Evolutionary conservation across 2,888 invertebrate species (phyloP), one percentile per base, ranked within the genome.

Genomic region (Himalopsyche anomala): DNA sequence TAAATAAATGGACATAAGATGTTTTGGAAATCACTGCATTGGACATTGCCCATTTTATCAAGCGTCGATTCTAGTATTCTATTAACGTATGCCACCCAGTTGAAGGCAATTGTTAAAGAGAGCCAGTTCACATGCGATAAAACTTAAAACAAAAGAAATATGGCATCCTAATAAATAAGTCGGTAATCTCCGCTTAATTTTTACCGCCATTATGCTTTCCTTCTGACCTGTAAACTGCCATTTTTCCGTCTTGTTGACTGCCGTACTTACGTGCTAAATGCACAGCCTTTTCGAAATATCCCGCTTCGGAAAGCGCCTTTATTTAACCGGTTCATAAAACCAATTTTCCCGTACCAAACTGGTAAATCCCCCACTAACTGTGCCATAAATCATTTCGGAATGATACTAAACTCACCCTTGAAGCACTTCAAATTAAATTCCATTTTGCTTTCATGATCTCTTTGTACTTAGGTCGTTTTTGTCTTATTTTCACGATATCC

Each of bases 361-460:
- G 3, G 38, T 19, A 74, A 74, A 74, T 38, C 74, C 74, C 11
- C 74, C 28, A 28, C 74, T 74, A 12, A 38, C 74, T 36, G 28
- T 74, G 74, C 74, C 15, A 36, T 74, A 38, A 74, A 74, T 74
- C 36, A 74, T 74, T 74, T 36, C 74, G 38, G 38, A 74, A 38
- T 74, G 74, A 74, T 74, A 74, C 74, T 36, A 74, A 74, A 74
- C 74, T 74, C 74, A 28, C 74, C 74, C 74, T 74, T 74, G 74
- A 74, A 74, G 74, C 74, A n/a, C 15, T 74, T 74, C 36, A 74
- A 74, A 74, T 74, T 74, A 74, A 74, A 74, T 74, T 74, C 74
- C 74, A 74, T 74, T 74, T 74, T 74, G 74, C 74, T 74, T 74
- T 74, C 74, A 74, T 74, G 74, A 74, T 74, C 74, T 74, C 74